Evolutionary conservation across 1,140 invertebrate species (phyloP), one percentile per base, ranked within the genome.

Genomic region (Atta cephalotes): DNA sequence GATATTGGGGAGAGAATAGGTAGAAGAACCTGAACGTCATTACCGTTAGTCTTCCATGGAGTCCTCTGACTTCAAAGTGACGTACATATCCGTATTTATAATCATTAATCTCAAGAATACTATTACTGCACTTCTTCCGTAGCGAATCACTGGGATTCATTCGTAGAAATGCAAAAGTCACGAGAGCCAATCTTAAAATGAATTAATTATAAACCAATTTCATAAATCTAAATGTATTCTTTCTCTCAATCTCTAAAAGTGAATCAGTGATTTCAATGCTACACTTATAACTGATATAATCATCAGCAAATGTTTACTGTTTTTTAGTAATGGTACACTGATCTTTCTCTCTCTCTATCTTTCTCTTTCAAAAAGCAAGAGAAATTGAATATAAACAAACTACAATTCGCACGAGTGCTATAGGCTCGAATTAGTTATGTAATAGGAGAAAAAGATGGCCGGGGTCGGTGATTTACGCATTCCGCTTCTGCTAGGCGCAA

Each of bases 391-490:
- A 25, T 56, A 56, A 80, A 80, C 65, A 68, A 81, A 58, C 21
- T 6, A 39, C 25, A 45, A 56, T 49, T 49, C 25, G 39, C 68
- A 4, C 63, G 31, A 53, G 49, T 71, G 81, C 58, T 25, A 65
- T 14, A 3, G 49, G 31, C 49, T 63, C 78, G 72, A 90, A 90
- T 88, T 84, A 90, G 89, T 91, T 90, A 89, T 70, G 86, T 90
- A 90, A 35, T 12, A n/a, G 14, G n/a, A 28, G 70, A 66, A 65
- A 90, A 86, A 87, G 86, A 81, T 10, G 72, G 4, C 28, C 10
- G 72, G 39, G 28, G 49, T n/a, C 63, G 31, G 84, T 93, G 93
- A 94, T 93, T 93, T 93, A 94, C 93, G 91, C 89, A 91, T 93
- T 93, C 91, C 81, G 84, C 87, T 92, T 92, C 84, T 84, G 85